phyloP scores from a whole-genome alignment of 2,888 invertebrate species.

The Hemicrepidius hirtus region DNA sequence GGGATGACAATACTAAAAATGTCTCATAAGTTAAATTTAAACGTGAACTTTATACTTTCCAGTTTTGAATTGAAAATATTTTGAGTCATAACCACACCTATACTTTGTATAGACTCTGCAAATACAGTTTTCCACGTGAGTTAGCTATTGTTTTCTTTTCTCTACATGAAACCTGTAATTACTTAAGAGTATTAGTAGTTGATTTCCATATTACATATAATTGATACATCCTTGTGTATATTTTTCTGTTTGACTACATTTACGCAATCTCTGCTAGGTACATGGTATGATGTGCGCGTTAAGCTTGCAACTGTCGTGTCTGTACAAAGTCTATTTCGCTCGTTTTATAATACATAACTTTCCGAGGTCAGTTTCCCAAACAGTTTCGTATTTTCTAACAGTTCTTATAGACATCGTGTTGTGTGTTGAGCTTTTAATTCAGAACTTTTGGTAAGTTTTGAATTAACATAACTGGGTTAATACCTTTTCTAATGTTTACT shows the following conservation, averaged over 20 bases:
- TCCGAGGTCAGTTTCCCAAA: slow-evolving; percentile 28
- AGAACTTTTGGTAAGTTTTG: not conserved
- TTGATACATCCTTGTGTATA: not conserved
- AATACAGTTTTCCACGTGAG: too few relatives aligned
- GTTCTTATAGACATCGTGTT: not conserved
- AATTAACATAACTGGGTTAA: too few relatives aligned
- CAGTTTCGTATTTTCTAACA: slow-evolving; percentile 21
- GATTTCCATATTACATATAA: too few relatives aligned
- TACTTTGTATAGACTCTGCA: not conserved
- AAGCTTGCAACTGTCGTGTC: slow-evolving; percentile 12
- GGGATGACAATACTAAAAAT: too few relatives aligned
- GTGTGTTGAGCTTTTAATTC: not conserved
- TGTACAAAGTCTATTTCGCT: slow-evolving; percentile 37
- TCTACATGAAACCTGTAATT: too few relatives aligned
- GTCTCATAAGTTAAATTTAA: too few relatives aligned
- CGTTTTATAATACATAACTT: slow-evolving; percentile 18
- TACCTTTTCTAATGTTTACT: too few relatives aligned
- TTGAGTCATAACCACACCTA: slow-evolving; percentile 1
- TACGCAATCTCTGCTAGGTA: slow-evolving; percentile 13
- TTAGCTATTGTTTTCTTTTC: too few relatives aligned
- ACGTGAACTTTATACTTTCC: too few relatives aligned
- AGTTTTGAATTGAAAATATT: too few relatives aligned
- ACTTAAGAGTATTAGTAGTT: too few relatives aligned
- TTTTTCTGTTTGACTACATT: not conserved
- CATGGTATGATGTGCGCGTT: slow-evolving; percentile 15